Evolutionary conservation across 1,140 invertebrate species (phyloP).

Genomic region (Drosophila chauvacae): DNA sequence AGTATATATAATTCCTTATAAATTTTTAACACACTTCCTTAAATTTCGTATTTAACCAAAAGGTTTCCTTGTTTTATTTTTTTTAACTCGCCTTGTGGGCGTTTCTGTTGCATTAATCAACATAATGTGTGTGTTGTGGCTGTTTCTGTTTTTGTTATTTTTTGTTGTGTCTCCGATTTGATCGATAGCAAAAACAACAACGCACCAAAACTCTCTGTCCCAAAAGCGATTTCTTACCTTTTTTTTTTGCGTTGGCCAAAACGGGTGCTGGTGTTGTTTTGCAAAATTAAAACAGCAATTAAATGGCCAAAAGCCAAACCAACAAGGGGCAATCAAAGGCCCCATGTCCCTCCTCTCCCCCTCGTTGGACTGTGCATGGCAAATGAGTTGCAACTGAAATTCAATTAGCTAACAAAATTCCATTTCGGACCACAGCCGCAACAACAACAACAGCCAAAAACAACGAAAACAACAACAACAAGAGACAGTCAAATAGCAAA

Average conservation of each 20-base stretch:
- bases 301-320: conserved; percentile 80
- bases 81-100: conserved; percentile 40
- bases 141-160: conserved; percentile 27
- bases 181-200: conserved; percentile 50
- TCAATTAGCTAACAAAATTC: conserved; percentile 83
- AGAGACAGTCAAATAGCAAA: conserved; percentile 62
- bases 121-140: conserved; percentile 51
- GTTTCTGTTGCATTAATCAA: conserved; percentile 75
- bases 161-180: conserved; percentile 37
- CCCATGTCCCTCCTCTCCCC: neutral
- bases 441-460: conserved; percentile 25
- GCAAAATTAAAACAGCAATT: conserved; percentile 80
- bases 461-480: neutral
- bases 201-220: conserved; percentile 41
- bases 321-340: conserved; percentile 29
- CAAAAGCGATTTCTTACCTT: conserved; percentile 42
- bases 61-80: conserved; percentile 9
- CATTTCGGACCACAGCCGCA: conserved; percentile 70
- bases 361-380: conserved; percentile 63
- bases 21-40: conserved; percentile 1
- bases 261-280: conserved; percentile 44
- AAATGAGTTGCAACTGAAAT: conserved; percentile 83
- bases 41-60: conserved; percentile 2
- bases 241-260: conserved; percentile 39
- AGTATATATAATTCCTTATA: neutral